Conservation (phyloP, 2,888 invertebrate genomes). For the Xestia c-nigrum region DNA sequence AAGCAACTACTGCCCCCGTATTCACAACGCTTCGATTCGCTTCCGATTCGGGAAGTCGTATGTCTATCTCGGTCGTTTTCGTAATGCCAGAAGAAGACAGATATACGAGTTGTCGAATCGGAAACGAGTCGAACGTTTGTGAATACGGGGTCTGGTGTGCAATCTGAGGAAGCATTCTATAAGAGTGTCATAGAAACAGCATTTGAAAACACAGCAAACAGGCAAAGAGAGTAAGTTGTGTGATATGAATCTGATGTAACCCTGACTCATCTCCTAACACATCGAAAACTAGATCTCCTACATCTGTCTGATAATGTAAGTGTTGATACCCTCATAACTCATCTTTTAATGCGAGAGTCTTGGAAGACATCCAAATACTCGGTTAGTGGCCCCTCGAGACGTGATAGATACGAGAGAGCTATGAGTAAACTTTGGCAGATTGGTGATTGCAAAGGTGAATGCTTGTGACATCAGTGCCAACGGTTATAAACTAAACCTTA, state of each 20-base stretch:
- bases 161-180: background rate
- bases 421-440: background rate
- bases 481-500: too few relatives aligned
- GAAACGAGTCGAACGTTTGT: too few relatives aligned
- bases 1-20: background rate
- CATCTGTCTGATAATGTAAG: slow-evolving; percentile 32
- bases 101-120: too few relatives aligned
- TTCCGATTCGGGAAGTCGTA: too few relatives aligned
- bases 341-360: slow-evolving; percentile 32
- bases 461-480: background rate
- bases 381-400: slow-evolving; percentile 39
- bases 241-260: background rate
- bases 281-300: slow-evolving; percentile 14
- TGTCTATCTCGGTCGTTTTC: too few relatives aligned
- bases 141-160: too few relatives aligned
- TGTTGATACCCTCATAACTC: slow-evolving; percentile 55
- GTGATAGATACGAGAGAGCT: background rate
- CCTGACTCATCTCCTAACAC: slow-evolving; percentile 11
- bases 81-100: too few relatives aligned
- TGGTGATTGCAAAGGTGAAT: background rate
- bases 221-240: background rate
- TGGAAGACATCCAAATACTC: slow-evolving; percentile 34
- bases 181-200: background rate
- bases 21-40: too few relatives aligned
- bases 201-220: background rate